phyloP scores from a whole-genome alignment of 2,888 invertebrate species.

The Eudemis profundana region DNA sequence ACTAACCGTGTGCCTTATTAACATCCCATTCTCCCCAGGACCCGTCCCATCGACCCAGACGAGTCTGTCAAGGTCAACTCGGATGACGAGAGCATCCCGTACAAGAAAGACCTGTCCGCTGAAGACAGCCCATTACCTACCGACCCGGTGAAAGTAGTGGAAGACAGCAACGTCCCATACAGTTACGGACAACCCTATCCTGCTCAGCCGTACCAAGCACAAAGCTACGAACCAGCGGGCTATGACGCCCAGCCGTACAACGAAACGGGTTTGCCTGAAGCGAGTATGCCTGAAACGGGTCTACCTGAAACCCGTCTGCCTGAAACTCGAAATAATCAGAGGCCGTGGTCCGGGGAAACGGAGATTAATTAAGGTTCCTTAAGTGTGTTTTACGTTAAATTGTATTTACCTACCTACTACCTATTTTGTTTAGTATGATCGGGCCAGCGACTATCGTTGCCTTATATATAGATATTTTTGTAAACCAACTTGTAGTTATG shows the following conservation, averaged over 20 bases:
- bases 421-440: too few relatives aligned
- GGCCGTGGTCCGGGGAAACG: conserved; percentile 75
- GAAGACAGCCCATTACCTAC: conserved; percentile 76
- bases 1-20: conserved; percentile 41
- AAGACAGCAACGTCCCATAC: conserved; percentile 54
- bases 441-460: too few relatives aligned
- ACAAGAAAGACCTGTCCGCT: conserved; percentile 71
- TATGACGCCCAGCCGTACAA: conserved; percentile 45
- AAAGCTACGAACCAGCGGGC: conserved; percentile 28
- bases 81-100: conserved; percentile 79
- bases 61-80: conserved; percentile 77
- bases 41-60: conserved; percentile 73
- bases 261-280: conserved; percentile 46
- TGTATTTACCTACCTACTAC: background rate
- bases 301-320: conserved; percentile 9
- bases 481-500: background rate
- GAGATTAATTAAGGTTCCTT: conserved; percentile 70
- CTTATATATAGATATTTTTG: background rate
- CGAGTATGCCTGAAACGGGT: background rate
- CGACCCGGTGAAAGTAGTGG: conserved; percentile 65
- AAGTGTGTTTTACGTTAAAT: conserved; percentile 3
- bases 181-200: conserved; percentile 57
- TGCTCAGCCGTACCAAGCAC: conserved; percentile 39
- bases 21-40: conserved; percentile 52
- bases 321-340: conserved; percentile 38